These are phyloP conservation scores for Polyommatus iphigenia DNA, from an alignment of 2,888 invertebrate species.

Conservation along the genomic window DNA sequence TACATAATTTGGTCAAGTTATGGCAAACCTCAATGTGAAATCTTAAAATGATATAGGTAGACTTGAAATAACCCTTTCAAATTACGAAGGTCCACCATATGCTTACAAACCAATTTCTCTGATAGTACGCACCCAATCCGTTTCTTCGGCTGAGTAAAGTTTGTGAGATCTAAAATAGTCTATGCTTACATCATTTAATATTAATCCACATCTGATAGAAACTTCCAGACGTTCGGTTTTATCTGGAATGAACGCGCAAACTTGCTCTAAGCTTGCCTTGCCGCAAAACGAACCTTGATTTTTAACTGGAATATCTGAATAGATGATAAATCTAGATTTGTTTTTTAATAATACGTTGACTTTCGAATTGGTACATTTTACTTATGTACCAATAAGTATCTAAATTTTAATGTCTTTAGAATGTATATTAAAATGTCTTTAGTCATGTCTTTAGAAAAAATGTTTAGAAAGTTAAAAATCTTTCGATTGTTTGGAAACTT, in stretches of 20 bases:
- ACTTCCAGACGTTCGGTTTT: slow-evolving; percentile 65
- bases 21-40: no score
- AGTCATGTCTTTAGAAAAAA: no score
- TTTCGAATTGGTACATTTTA: no score
- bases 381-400: no score
- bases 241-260: slow-evolving; percentile 67
- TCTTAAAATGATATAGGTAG: no score
- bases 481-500: background rate
- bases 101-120: background rate
- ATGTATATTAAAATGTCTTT: no score
- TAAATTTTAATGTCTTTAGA: no score
- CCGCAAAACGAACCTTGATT: slow-evolving; percentile 66
- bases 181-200: slow-evolving; percentile 57
- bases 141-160: slow-evolving; percentile 34
- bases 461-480: no score
- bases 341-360: background rate
- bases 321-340: slow-evolving; percentile 51
- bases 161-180: slow-evolving; percentile 48
- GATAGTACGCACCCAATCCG: background rate
- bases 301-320: slow-evolving; percentile 56
- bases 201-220: slow-evolving; percentile 64
- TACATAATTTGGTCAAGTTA: background rate
- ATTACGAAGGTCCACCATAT: background rate
- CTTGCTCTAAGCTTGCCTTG: slow-evolving; percentile 63
- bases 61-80: background rate